These are phyloP conservation scores for Luscinia megarhynchos DNA, from an alignment of 2,797 vertebrate genomes.

Conservation along the genomic window DNA sequence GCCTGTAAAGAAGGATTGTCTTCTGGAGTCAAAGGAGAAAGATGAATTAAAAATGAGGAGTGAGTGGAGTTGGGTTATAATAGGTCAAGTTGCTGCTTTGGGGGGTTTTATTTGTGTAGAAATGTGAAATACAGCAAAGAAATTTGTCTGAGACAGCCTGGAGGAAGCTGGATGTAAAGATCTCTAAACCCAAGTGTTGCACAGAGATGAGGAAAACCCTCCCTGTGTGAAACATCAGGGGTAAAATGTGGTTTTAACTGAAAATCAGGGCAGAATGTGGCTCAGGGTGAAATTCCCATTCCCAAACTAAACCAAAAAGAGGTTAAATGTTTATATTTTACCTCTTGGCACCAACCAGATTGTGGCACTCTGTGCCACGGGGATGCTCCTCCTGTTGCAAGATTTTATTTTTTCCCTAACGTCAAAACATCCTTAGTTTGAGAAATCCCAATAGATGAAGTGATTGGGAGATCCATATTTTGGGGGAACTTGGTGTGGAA, in stretches of 20 bases:
- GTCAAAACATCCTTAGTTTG: background rate
- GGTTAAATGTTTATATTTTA: background rate
- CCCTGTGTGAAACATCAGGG: fast-evolving
- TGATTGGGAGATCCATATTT: background rate
- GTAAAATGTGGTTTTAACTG: background rate
- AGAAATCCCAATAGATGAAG: background rate
- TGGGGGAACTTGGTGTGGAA: background rate
- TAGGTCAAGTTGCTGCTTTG: background rate
- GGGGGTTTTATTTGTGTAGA: background rate
- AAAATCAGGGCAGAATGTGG: background rate
- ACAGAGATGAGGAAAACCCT: background rate
- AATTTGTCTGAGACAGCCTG: background rate
- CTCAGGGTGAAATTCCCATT: background rate
- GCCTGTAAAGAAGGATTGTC: background rate
- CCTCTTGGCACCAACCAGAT: background rate
- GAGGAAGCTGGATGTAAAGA: background rate
- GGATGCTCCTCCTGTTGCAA: background rate
- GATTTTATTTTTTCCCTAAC: background rate
- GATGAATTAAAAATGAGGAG: conserved; percentile 21
- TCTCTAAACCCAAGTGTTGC: background rate
- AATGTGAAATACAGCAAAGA: background rate
- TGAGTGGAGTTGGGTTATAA: background rate
- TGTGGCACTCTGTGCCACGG: background rate
- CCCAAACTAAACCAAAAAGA: background rate
- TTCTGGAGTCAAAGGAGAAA: background rate